Base-by-base conservation (phyloP, 2,888 invertebrate species). In the Chironomus riparius region DNA sequence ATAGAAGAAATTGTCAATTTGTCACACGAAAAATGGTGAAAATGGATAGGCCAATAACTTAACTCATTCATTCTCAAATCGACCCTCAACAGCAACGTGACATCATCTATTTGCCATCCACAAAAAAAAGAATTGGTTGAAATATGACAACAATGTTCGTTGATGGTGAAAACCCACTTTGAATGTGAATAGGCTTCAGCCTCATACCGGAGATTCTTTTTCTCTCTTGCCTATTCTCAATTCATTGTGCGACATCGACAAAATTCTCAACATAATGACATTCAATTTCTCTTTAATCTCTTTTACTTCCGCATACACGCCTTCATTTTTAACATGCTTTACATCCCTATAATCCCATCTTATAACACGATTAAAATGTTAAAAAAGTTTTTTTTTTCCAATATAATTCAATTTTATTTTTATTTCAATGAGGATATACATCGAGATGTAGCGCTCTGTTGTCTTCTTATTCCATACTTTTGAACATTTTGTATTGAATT, bases 221-320 rank as follows among this genome's bases (percentile, higher is more conserved):
- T 62, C 5, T 62, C 10, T 18, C 24, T 10, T 21, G 65, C 65
- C 21, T 24, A 22, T 21, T 65, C 24, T 22, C 21, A 13, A 62
- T 65, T 65, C 65, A 65, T 65, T 65, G 65, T 24, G 12, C 21
- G 65, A 21, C 65, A 65, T 65, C 65, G 21, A 65, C 15, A 47
- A 68, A 56, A 47, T 74, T 65, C 48, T 28, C 47, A 48, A 68
- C 22, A 68, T 74, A 74, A 74, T 74, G 74, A 74, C 65, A 74
- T 65, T 74, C 74, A 74, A 74, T 74, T 74, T 74, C 61, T 47
- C 73, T 73, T 73, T 73, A 73, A 73, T 73, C 73, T 73, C 73
- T 65, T 73, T 47, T 72, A 21, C 65, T 73, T 73, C 73, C 73
- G 73, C 62, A 56, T 65, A 73, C 68, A 68, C 68, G 68, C 68